phyloP scores from a whole-genome alignment of 2,888 invertebrate genomes.

The Athetis lepigone region DNA sequence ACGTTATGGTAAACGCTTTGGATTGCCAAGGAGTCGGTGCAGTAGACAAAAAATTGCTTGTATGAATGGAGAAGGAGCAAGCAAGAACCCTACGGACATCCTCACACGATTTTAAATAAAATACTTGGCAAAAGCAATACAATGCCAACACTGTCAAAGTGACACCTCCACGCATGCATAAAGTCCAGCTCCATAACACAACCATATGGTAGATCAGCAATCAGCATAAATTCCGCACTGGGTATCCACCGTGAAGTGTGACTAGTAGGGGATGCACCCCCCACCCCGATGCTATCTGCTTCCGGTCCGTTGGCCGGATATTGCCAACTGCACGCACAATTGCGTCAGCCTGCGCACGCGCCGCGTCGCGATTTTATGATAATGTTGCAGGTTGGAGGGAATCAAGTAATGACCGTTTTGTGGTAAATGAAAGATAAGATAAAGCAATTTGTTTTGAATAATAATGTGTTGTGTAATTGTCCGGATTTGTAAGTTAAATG shows the following conservation, averaged over 20 bases:
- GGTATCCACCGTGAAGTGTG: slow-evolving; percentile 58
- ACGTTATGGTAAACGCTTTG: no score
- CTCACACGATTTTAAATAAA: neutral
- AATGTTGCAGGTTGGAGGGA: slow-evolving; percentile 48
- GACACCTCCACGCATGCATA: neutral
- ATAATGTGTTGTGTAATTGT: slow-evolving; percentile 38
- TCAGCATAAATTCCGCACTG: slow-evolving; percentile 62
- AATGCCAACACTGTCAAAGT: neutral
- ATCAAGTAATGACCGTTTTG: slow-evolving; percentile 48
- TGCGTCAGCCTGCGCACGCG: slow-evolving; percentile 62
- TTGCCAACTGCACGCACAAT: slow-evolving; percentile 68
- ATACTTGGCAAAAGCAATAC: neutral
- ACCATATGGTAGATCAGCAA: slow-evolving; percentile 59
- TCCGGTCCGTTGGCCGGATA: slow-evolving; percentile 69
- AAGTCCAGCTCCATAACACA: slow-evolving; percentile 1
- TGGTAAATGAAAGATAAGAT: slow-evolving; percentile 56
- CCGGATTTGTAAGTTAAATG: slow-evolving; percentile 26
- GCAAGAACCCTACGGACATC: no score
- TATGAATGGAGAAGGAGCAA: no score
- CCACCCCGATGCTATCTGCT: slow-evolving; percentile 64
- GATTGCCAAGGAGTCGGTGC: no score
- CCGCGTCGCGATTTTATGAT: slow-evolving; percentile 56
- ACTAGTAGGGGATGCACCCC: slow-evolving; percentile 63
- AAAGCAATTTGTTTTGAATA: slow-evolving; percentile 41
- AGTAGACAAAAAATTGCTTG: no score